Conservation (phyloP, 2,888 invertebrate species). For the Epistrophella euchroma region DNA sequence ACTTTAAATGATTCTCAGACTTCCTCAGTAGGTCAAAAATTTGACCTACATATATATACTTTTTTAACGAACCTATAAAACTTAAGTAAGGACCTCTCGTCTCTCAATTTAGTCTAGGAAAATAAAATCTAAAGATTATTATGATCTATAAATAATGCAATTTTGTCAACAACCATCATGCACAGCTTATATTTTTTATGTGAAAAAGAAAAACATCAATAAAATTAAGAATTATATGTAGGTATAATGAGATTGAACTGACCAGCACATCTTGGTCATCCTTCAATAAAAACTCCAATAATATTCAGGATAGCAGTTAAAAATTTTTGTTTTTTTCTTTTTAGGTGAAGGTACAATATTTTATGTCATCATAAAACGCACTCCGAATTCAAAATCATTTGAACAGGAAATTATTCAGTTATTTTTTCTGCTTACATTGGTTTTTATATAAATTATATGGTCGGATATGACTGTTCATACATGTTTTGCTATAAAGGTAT, state of each 20-base stretch:
- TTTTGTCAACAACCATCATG: not conserved
- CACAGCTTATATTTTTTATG: not conserved
- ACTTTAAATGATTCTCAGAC: not conserved
- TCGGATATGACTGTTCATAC: no score
- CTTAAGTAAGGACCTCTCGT: not conserved
- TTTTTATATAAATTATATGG: no score
- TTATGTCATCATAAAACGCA: slow-evolving; percentile 8
- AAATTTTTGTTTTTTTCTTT: not conserved
- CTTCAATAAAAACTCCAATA: slow-evolving; percentile 1
- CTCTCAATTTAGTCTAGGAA: not conserved
- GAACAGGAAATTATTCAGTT: not conserved
- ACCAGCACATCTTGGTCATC: not conserved
- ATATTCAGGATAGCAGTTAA: not conserved
- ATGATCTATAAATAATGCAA: not conserved
- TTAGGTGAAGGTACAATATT: not conserved
- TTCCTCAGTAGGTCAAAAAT: not conserved
- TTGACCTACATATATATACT: not conserved
- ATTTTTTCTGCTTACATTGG: not conserved
- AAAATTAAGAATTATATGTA: not conserved
- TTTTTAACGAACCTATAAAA: not conserved
- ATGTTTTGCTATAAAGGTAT: no score
- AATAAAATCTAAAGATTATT: not conserved
- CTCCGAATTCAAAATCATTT: not conserved
- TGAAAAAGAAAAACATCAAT: not conserved
- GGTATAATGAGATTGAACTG: not conserved